These are phyloP conservation scores for Orthonyx spaldingii DNA, from an alignment of 2,113 vertebrate genomes.

Conservation along the genomic window DNA sequence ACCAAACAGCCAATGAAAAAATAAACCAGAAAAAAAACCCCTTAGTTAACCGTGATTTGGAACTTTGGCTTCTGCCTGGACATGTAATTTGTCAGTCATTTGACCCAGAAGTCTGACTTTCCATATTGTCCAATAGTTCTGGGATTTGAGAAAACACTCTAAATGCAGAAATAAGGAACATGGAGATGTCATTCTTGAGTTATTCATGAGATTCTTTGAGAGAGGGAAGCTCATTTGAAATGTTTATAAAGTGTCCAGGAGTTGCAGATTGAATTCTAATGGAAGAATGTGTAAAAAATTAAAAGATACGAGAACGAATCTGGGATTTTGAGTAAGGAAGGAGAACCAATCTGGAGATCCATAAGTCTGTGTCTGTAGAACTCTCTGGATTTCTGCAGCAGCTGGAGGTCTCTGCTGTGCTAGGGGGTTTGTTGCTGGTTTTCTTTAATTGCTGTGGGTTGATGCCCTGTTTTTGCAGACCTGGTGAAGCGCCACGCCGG, in stretches of 20 bases:
- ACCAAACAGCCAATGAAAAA: neutral
- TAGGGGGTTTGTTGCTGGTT: neutral
- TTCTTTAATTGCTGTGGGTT: too few relatives aligned
- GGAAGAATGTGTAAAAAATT: neutral
- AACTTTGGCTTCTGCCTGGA: neutral
- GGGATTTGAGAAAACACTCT: neutral
- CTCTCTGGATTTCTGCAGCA: neutral
- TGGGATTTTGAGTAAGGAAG: neutral
- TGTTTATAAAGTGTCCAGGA: neutral
- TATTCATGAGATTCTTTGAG: neutral
- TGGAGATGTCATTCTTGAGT: neutral
- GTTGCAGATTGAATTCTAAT: neutral
- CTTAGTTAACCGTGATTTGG: neutral
- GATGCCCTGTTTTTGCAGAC: constrained; percentile 70
- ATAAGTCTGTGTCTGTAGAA: neutral
- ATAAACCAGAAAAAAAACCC: neutral
- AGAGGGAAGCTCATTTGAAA: neutral
- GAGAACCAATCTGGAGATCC: neutral
- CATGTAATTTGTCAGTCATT: neutral
- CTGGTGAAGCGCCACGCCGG: constrained; percentile 92
- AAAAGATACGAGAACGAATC: fast-evolving
- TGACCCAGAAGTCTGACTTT: neutral
- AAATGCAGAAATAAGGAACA: neutral
- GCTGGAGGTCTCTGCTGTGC: neutral
- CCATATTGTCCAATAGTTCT: neutral